Conservation (phyloP, 2,797 vertebrate species). For the Halcyon smyrnensis region DNA sequence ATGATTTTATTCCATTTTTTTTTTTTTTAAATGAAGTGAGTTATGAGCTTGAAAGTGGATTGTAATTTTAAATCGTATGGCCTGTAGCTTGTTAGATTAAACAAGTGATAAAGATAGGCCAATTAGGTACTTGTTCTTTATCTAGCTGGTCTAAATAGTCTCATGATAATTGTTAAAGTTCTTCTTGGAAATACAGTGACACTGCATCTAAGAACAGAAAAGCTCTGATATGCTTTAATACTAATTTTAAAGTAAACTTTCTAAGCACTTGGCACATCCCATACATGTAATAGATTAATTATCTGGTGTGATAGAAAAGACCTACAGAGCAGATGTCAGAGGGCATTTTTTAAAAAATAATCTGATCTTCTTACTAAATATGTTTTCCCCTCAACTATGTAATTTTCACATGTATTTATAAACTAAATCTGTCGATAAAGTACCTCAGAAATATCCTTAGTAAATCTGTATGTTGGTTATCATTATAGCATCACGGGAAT, state of each 20-base stretch:
- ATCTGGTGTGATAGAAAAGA: neutral
- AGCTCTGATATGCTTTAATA: neutral
- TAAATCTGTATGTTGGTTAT: neutral
- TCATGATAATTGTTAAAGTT: neutral
- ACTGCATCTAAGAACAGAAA: neutral
- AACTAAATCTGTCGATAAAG: neutral
- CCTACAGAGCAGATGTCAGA: neutral
- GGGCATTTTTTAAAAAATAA: neutral
- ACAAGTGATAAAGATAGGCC: neutral
- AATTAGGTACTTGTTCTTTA: neutral
- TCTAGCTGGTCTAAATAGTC: neutral
- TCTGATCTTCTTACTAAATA: neutral
- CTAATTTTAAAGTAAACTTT: neutral
- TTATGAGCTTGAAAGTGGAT: neutral
- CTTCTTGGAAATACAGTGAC: neutral
- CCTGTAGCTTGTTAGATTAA: neutral
- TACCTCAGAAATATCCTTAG: neutral
- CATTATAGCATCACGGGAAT: neutral
- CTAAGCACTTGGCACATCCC: neutral
- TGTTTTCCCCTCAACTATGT: neutral
- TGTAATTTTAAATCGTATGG: conserved; percentile 9
- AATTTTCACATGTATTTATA: neutral
- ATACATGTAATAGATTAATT: neutral
- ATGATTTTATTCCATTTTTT: neutral
- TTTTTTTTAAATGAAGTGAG: neutral